Evolutionary conservation across 2,113 vertebrate species (phyloP).

Genomic region (Crotalus helleri): DNA sequence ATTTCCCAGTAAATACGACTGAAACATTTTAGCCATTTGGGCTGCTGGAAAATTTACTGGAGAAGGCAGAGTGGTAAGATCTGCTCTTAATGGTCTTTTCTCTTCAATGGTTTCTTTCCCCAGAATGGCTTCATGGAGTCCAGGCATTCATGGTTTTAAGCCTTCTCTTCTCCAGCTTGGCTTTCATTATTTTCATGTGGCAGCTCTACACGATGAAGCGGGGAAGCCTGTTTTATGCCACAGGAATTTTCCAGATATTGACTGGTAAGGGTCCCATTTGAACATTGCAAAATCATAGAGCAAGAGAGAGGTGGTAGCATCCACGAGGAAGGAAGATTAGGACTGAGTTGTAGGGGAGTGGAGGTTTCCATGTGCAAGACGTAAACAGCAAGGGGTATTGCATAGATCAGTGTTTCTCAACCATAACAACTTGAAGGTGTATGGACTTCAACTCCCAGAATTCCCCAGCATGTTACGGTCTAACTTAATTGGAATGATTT

Average conservation of each 20-base stretch:
- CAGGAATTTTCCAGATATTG: constrained; percentile 84
- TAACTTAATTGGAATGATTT: neutral
- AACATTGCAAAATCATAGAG: neutral
- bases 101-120: constrained; percentile 8
- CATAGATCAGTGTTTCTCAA: neutral
- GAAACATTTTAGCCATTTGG: neutral
- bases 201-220: constrained; percentile 86
- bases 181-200: constrained; percentile 86
- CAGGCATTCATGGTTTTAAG: constrained; percentile 88
- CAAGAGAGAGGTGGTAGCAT: neutral
- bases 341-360: neutral
- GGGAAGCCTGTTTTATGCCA: constrained; percentile 88
- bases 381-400: neutral
- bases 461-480: neutral
- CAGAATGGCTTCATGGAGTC: constrained; percentile 84
- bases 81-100: neutral
- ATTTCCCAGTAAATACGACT: neutral
- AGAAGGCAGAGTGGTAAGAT: neutral
- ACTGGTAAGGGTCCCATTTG: constrained; percentile 69
- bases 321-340: neutral
- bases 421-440: neutral
- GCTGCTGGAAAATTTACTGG: neutral
- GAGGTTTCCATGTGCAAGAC: neutral
- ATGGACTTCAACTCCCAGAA: neutral
- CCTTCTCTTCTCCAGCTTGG: constrained; percentile 81